Conservation (phyloP, 2,113 vertebrate genomes). For the Eurystomus gularis region DNA sequence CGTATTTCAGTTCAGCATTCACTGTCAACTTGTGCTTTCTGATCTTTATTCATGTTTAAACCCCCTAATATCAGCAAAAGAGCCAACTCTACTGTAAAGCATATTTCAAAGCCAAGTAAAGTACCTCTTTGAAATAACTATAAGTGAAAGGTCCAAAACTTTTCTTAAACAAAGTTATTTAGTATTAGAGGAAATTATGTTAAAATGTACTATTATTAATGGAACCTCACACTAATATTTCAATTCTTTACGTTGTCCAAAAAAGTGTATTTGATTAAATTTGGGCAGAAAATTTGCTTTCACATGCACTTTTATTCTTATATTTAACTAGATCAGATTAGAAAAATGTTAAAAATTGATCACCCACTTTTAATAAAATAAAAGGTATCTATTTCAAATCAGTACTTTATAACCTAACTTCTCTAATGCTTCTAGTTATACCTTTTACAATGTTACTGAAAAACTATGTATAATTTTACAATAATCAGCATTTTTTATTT, state of each 20-base stretch:
- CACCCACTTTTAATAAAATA: neutral
- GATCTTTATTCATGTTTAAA: neutral
- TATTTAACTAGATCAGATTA: neutral
- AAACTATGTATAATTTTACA: conserved; percentile 1
- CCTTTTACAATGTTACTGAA: neutral
- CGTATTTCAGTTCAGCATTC: neutral
- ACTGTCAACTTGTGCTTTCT: neutral
- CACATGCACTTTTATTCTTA: neutral
- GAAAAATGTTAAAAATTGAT: neutral
- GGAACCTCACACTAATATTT: neutral
- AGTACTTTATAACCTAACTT: neutral
- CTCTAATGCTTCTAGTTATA: neutral
- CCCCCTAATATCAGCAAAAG: neutral
- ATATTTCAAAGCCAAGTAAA: neutral
- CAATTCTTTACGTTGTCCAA: neutral
- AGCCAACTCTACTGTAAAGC: neutral
- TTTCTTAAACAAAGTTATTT: neutral
- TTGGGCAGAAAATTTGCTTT: neutral
- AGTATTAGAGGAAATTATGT: neutral
- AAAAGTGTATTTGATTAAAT: neutral
- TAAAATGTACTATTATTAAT: neutral
- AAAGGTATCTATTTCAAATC: conserved; percentile 1
- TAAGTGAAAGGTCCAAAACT: neutral
- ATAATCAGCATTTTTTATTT: conserved; percentile 15
- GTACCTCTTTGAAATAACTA: neutral